Percentiles rank a stretch among this genome's conserved stretches.
phyloP scores from a whole-genome alignment of 2,888 invertebrate genomes.

The Plagodis pulveraria region DNA sequence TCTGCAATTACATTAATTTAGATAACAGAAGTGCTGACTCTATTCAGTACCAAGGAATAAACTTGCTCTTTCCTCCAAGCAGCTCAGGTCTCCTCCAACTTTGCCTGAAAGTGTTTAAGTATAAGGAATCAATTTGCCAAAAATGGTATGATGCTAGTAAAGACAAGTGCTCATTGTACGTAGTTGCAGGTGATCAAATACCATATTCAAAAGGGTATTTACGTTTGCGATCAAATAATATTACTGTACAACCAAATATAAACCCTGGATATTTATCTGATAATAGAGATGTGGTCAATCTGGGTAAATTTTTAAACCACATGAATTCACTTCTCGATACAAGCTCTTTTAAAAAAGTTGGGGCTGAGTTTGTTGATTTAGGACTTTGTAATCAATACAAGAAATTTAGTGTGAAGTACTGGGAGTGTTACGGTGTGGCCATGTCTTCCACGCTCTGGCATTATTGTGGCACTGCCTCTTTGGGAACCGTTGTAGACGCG shows the following conservation, averaged over 20 bases:
- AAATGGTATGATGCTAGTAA: slow-evolving; percentile 38
- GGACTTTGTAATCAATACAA: slow-evolving; percentile 35
- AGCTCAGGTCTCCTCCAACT: slow-evolving; percentile 21
- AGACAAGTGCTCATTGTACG: slow-evolving; percentile 34
- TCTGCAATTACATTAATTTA: slow-evolving; percentile 37
- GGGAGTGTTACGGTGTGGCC: slow-evolving; percentile 43
- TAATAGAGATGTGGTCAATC: slow-evolving; percentile 25
- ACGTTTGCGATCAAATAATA: slow-evolving; percentile 78
- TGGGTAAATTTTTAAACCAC: slow-evolving; percentile 33
- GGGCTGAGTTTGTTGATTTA: slow-evolving; percentile 35
- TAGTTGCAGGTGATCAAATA: slow-evolving; percentile 46
- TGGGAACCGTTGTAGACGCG: slow-evolving; percentile 90
- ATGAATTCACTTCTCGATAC: slow-evolving; percentile 36
- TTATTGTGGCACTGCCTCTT: slow-evolving; percentile 88
- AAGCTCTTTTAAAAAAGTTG: slow-evolving; percentile 33
- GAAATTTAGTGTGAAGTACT: slow-evolving; percentile 33
- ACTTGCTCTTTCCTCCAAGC: slow-evolving; percentile 24
- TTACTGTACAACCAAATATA: slow-evolving; percentile 82
- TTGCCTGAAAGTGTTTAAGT: slow-evolving; percentile 74
- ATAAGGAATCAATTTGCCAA: slow-evolving; percentile 52
- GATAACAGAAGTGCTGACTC: slow-evolving; percentile 33
- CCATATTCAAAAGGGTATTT: slow-evolving; percentile 82
- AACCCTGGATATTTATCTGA: slow-evolving; percentile 76
- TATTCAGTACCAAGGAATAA: slow-evolving; percentile 41
- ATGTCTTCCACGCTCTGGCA: slow-evolving; percentile 87